Evolutionary conservation across 2,888 invertebrate species (phyloP).

Genomic region (Tholera decimalis): DNA sequence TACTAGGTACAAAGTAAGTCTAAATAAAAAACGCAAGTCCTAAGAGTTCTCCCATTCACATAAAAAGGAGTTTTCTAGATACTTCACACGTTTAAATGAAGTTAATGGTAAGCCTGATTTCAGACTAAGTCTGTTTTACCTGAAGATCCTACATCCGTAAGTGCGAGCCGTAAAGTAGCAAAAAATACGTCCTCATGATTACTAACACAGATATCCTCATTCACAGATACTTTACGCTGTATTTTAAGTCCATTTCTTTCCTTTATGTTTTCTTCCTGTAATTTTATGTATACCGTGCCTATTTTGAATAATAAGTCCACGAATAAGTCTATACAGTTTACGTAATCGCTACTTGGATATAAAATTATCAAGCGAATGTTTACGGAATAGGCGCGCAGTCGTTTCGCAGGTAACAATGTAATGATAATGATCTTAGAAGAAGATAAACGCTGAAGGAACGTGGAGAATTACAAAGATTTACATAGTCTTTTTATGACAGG

Average conservation of each 20-base stretch:
- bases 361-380: slow-evolving; percentile 67
- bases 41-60: too few relatives aligned
- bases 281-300: slow-evolving; percentile 61
- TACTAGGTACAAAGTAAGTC: too few relatives aligned
- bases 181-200: slow-evolving; percentile 37
- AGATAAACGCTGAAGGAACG: slow-evolving; percentile 48
- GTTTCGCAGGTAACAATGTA: slow-evolving; percentile 54
- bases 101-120: neutral
- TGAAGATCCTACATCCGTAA: neutral
- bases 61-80: too few relatives aligned
- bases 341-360: slow-evolving; percentile 58
- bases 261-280: slow-evolving; percentile 57
- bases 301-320: slow-evolving; percentile 67
- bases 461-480: slow-evolving; percentile 59
- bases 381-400: slow-evolving; percentile 50
- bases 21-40: too few relatives aligned
- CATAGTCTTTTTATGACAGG: slow-evolving; percentile 51
- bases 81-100: neutral
- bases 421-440: slow-evolving; percentile 62
- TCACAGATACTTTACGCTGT: slow-evolving; percentile 54
- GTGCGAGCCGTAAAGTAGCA: slow-evolving; percentile 22
- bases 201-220: slow-evolving; percentile 50
- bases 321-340: slow-evolving; percentile 62
- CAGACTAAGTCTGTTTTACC: slow-evolving; percentile 15
- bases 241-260: slow-evolving; percentile 56